Base-by-base conservation (phyloP, 1,140 invertebrate species). In the Bathynomus jamesi region DNA sequence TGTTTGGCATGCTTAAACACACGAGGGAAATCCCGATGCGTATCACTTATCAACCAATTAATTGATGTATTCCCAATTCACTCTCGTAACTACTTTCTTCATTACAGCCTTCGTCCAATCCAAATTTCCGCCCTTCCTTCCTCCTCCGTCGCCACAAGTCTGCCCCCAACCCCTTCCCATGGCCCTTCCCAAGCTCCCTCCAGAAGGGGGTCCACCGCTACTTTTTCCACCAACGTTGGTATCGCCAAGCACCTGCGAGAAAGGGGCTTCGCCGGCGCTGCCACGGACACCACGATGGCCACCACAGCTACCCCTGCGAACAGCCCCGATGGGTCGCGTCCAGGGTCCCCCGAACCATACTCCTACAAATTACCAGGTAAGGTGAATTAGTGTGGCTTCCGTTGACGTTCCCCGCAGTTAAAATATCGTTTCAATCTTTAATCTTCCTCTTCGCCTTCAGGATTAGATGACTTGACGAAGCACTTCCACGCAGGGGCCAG, bases 241-340 rank as follows among this genome's bases (percentile, higher is more conserved):
- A 81, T 94, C 7, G 92, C 92, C 0, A 88, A 90, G 74, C 88
- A 93, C 83, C 82, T 94, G 10, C 89, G 91, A 71, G 91, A 93
- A 79, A 84, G 91, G 73, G 91, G 90, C 32, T 91, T 91, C 64
- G 79, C 81, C 61, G 88, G 88, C 80, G 89, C 89, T 61, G 87
- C 87, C 0, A 89, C 87, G 24, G 87, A 87, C 63, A 89, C 87
- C 25, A 80, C 89, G 0, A 85, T 86, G 32, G 89, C 90, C 0
- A 90, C 91, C 4, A 92, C 91, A 0, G 88, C 91, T 0, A 93
- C 91, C 17, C 92, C 92, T 3, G 91, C 89, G 76, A 92, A 92
- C 74, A 92, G 89, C 82, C 89, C 90, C 2, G 87, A 87, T 80
- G 84, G 85, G 74, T 83, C 85, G 80, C 83, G 73, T 21, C 64